Percentiles rank a stretch among this genome's conserved stretches.
phyloP scores from a whole-genome alignment of 1,140 invertebrate genomes.

The Melipona quadrifasciata region DNA sequence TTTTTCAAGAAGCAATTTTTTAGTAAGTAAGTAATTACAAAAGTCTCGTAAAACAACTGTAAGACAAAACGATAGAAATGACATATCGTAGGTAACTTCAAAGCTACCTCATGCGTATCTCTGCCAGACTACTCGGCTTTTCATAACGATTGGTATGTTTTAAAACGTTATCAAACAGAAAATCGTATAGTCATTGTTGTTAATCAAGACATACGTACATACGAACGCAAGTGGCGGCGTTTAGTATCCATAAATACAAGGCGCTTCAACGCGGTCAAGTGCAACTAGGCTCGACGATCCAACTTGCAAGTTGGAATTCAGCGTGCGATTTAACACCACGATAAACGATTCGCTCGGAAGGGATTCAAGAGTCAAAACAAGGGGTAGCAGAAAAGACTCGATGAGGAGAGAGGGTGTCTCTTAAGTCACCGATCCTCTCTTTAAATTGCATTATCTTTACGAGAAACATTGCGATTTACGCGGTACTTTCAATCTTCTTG shows the following conservation, averaged over 20 bases:
- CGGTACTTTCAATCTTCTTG: constrained; percentile 26
- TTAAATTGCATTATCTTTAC: constrained; percentile 54
- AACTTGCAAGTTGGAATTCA: constrained; percentile 43
- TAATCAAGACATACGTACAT: not conserved
- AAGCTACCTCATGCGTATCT: not conserved
- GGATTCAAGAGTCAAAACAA: not conserved
- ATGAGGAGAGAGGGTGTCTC: constrained; percentile 41
- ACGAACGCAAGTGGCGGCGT: not conserved
- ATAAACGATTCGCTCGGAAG: constrained; percentile 27
- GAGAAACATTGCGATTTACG: constrained; percentile 48
- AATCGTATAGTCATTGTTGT: not conserved
- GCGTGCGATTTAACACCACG: constrained; percentile 41
- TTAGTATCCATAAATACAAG: constrained; percentile 19
- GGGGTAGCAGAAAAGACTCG: constrained; percentile 7
- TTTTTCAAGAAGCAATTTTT: no score
- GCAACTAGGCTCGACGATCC: constrained; percentile 46
- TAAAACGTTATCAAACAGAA: not conserved
- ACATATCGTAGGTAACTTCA: no score
- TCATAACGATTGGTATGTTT: not conserved
- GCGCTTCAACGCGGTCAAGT: not conserved
- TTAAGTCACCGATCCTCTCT: constrained; percentile 2
- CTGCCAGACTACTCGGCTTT: not conserved
- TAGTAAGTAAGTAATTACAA: no score
- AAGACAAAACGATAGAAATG: not conserved
- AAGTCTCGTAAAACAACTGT: no score